Percentiles rank a stretch among this genome's conserved stretches.
These are phyloP conservation scores for Lasioglossum pauxillum DNA, from an alignment of 2,888 invertebrate species.

Conservation along the genomic window DNA sequence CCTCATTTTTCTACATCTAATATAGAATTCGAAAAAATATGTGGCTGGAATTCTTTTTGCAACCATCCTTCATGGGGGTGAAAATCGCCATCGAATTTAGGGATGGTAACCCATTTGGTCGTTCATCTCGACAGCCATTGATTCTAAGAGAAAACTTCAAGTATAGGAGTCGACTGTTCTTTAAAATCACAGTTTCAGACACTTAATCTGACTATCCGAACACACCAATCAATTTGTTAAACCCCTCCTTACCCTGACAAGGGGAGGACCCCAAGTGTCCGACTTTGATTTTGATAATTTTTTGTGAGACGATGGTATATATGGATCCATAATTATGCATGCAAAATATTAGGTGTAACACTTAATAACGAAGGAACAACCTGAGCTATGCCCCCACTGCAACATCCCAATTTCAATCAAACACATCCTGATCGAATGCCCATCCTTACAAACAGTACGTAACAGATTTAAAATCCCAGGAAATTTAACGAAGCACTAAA, in stretches of 20 bases:
- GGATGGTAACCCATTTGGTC: background rate
- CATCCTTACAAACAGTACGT: no score
- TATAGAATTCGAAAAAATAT: background rate
- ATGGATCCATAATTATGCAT: no score
- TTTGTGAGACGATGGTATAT: no score
- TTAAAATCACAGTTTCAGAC: background rate
- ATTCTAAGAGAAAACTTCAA: background rate
- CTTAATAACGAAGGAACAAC: no score
- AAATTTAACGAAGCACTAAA: no score
- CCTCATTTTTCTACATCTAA: conserved; percentile 3
- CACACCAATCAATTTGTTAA: background rate
- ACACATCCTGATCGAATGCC: no score
- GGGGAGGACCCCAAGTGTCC: no score
- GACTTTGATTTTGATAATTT: background rate
- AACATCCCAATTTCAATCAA: no score
- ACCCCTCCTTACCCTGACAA: background rate
- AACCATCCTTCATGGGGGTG: background rate
- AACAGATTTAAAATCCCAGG: no score
- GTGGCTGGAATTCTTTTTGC: background rate
- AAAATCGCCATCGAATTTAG: background rate
- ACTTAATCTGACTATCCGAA: background rate
- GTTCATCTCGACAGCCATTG: background rate
- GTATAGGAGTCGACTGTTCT: background rate
- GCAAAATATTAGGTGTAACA: no score
- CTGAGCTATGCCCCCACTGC: no score